phyloP scores from a whole-genome alignment of 2,797 vertebrate genomes.

The Lepilemur septentrionalis region DNA sequence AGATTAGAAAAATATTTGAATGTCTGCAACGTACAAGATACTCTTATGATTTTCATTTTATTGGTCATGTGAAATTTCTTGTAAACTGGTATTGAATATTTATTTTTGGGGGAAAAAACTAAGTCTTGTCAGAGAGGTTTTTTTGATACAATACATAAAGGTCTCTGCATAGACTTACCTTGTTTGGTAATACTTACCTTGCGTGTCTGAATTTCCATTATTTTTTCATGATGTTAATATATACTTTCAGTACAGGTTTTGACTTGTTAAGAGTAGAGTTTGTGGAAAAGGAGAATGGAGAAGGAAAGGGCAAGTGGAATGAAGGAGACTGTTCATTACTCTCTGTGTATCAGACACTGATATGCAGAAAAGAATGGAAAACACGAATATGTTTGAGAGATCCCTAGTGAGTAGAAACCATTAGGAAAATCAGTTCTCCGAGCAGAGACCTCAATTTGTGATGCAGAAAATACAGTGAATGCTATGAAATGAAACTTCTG shows the following conservation, averaged over 20 bases:
- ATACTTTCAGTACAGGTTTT: not conserved
- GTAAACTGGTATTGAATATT: not conserved
- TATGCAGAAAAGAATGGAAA: constrained; percentile 48
- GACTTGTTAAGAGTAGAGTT: not conserved
- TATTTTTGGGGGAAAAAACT: not conserved
- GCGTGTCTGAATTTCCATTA: not conserved
- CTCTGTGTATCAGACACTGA: not conserved
- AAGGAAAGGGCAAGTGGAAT: not conserved
- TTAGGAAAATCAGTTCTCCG: constrained; percentile 63
- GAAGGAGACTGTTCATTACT: fast-evolving
- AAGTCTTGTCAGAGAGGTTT: not conserved
- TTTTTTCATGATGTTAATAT: not conserved
- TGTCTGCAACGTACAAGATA: not conserved
- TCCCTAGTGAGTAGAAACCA: constrained; percentile 56
- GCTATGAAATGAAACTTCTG: constrained; percentile 74
- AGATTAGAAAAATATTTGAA: constrained; percentile 14
- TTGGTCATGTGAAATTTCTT: not conserved
- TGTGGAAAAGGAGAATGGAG: not conserved
- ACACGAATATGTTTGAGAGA: not conserved
- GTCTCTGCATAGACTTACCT: not conserved
- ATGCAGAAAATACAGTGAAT: constrained; percentile 72
- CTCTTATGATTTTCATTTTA: not conserved
- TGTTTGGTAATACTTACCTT: not conserved
- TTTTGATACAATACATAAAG: not conserved
- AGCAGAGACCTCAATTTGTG: not conserved